Conservation (phyloP, 2,888 invertebrate genomes). For the Nysson spinosus region DNA sequence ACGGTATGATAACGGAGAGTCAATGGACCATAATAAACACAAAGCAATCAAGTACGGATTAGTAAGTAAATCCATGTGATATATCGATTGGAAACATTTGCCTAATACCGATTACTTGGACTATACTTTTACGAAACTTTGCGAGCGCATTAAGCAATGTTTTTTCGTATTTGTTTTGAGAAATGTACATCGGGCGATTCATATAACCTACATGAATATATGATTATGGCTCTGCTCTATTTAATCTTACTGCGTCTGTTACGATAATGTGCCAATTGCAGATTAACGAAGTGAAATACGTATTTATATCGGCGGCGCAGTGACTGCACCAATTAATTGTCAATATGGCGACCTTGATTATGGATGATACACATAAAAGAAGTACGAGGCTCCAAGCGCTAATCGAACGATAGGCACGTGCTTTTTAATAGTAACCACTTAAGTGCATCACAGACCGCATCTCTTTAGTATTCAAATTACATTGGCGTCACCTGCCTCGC, state of each 20-base stretch:
- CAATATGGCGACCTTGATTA: constrained; percentile 30
- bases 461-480: constrained; percentile 39
- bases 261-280: too few relatives aligned
- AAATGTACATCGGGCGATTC: background rate
- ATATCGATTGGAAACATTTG: too few relatives aligned
- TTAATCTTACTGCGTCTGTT: too few relatives aligned
- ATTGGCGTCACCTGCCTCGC: constrained; percentile 31
- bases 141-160: too few relatives aligned
- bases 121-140: too few relatives aligned
- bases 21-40: constrained; percentile 5
- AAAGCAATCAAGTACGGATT: too few relatives aligned
- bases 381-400: constrained; percentile 23
- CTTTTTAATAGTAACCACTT: constrained; percentile 19
- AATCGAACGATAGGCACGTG: constrained; percentile 17
- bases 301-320: background rate
- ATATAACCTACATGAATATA: too few relatives aligned
- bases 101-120: too few relatives aligned
- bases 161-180: too few relatives aligned
- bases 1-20: background rate
- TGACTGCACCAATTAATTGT: constrained; percentile 21
- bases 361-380: constrained; percentile 27
- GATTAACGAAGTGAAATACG: background rate
- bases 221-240: too few relatives aligned
- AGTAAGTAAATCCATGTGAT: too few relatives aligned
- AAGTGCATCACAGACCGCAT: constrained; percentile 15